Evolutionary conservation across 2,113 vertebrate species (phyloP), one percentile per base, ranked within the genome.

Genomic region (Rhegmatorhina hoffmannsi): DNA sequence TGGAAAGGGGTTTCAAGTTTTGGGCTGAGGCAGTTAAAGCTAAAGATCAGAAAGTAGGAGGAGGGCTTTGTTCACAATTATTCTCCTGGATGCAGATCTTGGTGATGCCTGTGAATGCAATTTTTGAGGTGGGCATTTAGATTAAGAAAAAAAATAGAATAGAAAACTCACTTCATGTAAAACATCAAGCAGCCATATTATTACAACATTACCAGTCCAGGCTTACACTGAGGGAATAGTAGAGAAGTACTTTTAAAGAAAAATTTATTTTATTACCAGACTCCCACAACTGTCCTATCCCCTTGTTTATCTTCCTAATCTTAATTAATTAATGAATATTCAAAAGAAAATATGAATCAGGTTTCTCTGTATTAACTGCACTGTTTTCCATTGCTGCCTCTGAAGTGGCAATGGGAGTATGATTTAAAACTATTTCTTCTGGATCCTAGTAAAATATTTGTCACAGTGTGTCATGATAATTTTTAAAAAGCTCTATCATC

Each of bases 291-390:
- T 91, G 75, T 60, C 82, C 74, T 88, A 85, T 83, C 67, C 63
- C 50, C 63, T 80, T 95, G 91, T 96, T 96, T 95, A 95, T 94
- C 94, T 92, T 92, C 29, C 47, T 94, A 82, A 96, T 91, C 91
- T 94, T 95, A 95, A 97, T 95, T 95, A 97, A 95, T 90, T 85
- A 91, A 92, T 87, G 87, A 96, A 95, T 96, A 95, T 95, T 95
- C 94, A 96, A 87, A 92, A 86, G 91, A 95, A 96, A 95, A 90
- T 69, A 83, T 47, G 29, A 91, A 87, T 72, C 10, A 0, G 4
- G 17, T 40, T 79, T 87, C 69, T 75, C 81, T 59, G 43, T 70
- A 70, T 33, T 47, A 95, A 86, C 84, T 62, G 20, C 33, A 28
- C 74, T 90, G 72, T 70, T 94, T 94, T 85, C 84, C 34, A 68